These are phyloP conservation scores for Neuroterus valhalla DNA, from an alignment of 1,140 invertebrate species.

Conservation along the genomic window DNA sequence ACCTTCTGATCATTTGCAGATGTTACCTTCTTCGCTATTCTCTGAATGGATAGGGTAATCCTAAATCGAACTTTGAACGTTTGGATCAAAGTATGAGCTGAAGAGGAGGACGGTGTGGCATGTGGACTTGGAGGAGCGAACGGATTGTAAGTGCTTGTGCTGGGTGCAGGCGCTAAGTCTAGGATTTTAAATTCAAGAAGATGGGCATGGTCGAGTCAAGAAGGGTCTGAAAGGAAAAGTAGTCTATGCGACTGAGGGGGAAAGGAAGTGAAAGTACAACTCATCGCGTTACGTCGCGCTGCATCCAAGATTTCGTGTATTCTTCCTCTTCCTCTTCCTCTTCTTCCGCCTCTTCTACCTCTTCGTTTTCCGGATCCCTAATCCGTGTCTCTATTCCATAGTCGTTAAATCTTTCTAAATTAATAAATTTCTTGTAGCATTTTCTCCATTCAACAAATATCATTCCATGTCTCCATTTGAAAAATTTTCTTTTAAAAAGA, in stretches of 20 bases:
- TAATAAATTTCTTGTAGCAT: background rate
- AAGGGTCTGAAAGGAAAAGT: conserved; percentile 76
- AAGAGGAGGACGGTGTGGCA: conserved; percentile 20
- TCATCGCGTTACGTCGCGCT: conserved; percentile 61
- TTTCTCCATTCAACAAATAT: too few relatives aligned
- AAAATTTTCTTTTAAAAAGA: too few relatives aligned
- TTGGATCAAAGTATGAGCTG: conserved; percentile 33
- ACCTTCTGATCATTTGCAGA: too few relatives aligned
- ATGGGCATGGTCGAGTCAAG: conserved; percentile 66
- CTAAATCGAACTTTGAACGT: conserved; percentile 36
- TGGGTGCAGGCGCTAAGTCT: conserved; percentile 24
- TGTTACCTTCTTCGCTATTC: background rate
- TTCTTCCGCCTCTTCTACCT: conserved; percentile 38
- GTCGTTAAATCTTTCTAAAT: conserved; percentile 31
- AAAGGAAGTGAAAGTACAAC: conserved; percentile 74
- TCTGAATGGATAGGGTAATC: background rate
- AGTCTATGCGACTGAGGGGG: conserved; percentile 72
- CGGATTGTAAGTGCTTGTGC: background rate
- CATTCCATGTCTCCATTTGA: too few relatives aligned
- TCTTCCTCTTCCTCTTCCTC: conserved; percentile 41
- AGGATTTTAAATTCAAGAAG: conserved; percentile 58
- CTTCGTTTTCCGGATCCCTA: background rate
- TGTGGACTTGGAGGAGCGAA: background rate
- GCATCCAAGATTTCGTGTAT: conserved; percentile 65
- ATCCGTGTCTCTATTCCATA: conserved; percentile 31